Percentiles rank a stretch among this genome's conserved stretches.
These are phyloP conservation scores for Synchiropus splendidus DNA, from an alignment of 2,113 vertebrate genomes.

Conservation along the genomic window DNA sequence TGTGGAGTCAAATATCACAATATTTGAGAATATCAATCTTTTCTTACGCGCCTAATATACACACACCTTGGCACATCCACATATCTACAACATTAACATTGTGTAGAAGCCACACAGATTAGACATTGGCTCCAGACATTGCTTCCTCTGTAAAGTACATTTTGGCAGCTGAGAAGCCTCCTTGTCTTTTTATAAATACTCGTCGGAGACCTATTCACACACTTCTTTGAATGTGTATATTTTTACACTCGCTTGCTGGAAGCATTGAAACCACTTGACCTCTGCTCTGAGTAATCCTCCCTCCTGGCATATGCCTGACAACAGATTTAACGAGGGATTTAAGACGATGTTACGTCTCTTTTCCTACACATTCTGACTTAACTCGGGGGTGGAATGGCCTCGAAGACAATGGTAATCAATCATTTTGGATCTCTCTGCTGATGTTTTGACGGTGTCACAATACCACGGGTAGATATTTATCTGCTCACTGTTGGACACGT, in stretches of 20 bases:
- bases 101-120: too few relatives aligned
- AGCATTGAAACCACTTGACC: slow-evolving; percentile 18
- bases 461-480: background rate
- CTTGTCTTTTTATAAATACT: too few relatives aligned
- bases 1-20: too few relatives aligned
- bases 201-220: background rate
- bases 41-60: too few relatives aligned
- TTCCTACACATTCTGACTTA: slow-evolving; percentile 3
- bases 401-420: slow-evolving; percentile 38
- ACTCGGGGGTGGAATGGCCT: slow-evolving; percentile 35
- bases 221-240: background rate
- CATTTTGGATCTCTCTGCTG: background rate
- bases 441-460: background rate
- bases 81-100: too few relatives aligned
- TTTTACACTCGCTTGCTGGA: background rate
- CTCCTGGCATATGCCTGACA: slow-evolving; percentile 25
- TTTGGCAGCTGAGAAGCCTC: too few relatives aligned
- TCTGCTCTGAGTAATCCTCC: slow-evolving; percentile 44
- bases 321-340: slow-evolving; percentile 53
- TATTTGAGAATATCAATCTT: too few relatives aligned
- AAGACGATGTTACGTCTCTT: slow-evolving; percentile 14
- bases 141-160: too few relatives aligned
- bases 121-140: too few relatives aligned
- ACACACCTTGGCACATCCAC: too few relatives aligned
- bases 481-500: too few relatives aligned